phyloP scores from a whole-genome alignment of 2,113 vertebrate genomes.

The Meriones unguiculatus region DNA sequence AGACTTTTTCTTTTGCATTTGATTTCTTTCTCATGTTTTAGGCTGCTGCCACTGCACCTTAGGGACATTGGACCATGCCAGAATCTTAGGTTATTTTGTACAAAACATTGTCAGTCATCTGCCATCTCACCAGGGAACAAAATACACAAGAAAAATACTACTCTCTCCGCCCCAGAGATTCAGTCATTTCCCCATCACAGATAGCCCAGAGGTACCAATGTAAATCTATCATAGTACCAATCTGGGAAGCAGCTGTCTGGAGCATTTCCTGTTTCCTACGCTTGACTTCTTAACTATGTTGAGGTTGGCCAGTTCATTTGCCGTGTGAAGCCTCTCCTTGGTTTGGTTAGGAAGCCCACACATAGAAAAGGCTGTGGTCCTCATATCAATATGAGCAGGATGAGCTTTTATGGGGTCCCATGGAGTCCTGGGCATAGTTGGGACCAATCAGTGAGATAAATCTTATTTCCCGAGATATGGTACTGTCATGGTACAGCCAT shows the following conservation, averaged over 20 bases:
- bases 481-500: no score
- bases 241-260: background rate
- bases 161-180: background rate
- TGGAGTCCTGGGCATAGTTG: background rate
- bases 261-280: background rate
- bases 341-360: background rate
- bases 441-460: background rate
- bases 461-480: background rate
- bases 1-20: background rate
- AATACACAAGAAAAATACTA: background rate
- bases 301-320: background rate
- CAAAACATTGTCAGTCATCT: background rate
- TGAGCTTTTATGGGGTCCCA: background rate
- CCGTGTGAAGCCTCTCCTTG: background rate
- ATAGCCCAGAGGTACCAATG: background rate
- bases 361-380: background rate
- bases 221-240: background rate
- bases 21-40: background rate
- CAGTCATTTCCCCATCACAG: background rate
- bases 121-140: slow-evolving; percentile 13
- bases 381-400: background rate
- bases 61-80: background rate
- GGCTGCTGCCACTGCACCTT: background rate
- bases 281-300: background rate
- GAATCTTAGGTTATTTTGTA: slow-evolving; percentile 65